Base-by-base conservation (phyloP, 1,140 invertebrate genomes). In the Anastatus disparis region DNA sequence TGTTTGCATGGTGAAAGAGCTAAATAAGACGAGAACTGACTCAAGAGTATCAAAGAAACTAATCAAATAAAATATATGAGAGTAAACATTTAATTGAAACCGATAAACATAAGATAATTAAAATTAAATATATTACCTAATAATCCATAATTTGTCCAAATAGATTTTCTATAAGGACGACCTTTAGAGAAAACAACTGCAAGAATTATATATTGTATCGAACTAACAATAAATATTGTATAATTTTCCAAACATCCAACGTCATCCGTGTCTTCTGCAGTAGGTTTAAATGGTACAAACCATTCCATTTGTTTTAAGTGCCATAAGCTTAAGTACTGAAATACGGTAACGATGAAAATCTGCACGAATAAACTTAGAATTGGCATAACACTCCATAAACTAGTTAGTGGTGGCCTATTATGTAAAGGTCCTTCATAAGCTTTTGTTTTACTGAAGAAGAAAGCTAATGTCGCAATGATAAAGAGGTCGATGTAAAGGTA, bases 151-250 rank as follows among this genome's bases (percentile, higher is more conserved):
- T 93, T 93, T 10, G 87, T 89, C 72, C 88, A 91, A 8, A 95
- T 81, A 0, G 88, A 85, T 71, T 90, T 89, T 20, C 94, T 85
- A 79, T 93, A 94, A 0, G 94, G 94, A 55, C 89, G 88, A 3
- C 95, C 95, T 80, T 94, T 95, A 0, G 94, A 94, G 82, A 96
- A 97, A 15, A 94, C 92, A 65, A 95, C 88, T 0, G 95, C 95
- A 73, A 97, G 87, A 26, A 94, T 92, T 20, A 97, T 92, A 81
- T 98, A 98, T 82, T 97, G 96, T 85, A 93, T 95, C 62, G 91
- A 89, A 12, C 95, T 95, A 1, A 96, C 87, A 10, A 92, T 89
- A 82, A 97, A 98, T 22, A 97, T 87, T 0, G 93, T 89, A 62
- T 93, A 94, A 82, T 94, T 94, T 77, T 94, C 93, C 80, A 88